Evolutionary conservation across 1,140 invertebrate genomes (phyloP).

Genomic region (Cheumatopsyche charites): DNA sequence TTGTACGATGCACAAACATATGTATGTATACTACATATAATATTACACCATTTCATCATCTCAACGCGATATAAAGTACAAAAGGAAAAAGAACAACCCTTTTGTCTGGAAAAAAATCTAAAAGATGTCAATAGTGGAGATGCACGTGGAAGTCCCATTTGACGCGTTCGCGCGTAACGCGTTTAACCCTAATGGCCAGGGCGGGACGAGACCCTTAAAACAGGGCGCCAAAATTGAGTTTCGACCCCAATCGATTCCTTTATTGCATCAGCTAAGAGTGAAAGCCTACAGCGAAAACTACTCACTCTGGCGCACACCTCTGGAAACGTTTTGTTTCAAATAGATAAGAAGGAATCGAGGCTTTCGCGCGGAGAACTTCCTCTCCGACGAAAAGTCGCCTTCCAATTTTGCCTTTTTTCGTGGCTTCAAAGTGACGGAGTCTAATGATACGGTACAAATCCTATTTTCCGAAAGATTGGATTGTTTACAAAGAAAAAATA

Average conservation of each 20-base stretch:
- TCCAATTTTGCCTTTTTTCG: conserved; percentile 1
- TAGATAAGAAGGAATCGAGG: conserved; percentile 21
- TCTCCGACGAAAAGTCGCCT: not conserved
- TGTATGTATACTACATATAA: no score
- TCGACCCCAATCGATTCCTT: conserved; percentile 31
- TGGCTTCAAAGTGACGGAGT: not conserved
- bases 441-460: conserved; percentile 27
- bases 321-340: conserved; percentile 27
- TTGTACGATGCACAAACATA: no score
- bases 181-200: conserved; percentile 27
- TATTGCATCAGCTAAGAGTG: conserved; percentile 31
- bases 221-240: conserved; percentile 26
- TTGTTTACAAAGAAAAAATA: not conserved
- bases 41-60: no score
- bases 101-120: no score
- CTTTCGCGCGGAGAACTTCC: conserved; percentile 13
- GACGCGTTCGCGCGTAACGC: conserved; percentile 16
- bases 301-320: not conserved
- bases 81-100: no score
- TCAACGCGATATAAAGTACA: no score
- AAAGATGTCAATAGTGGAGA: no score
- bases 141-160: not conserved
- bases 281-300: conserved; percentile 36
- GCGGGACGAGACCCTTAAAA: not conserved
- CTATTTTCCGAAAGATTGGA: conserved; percentile 18